Conservation (phyloP, 2,113 vertebrate genomes). For the Sinocyclocheilus maitianheensis region DNA sequence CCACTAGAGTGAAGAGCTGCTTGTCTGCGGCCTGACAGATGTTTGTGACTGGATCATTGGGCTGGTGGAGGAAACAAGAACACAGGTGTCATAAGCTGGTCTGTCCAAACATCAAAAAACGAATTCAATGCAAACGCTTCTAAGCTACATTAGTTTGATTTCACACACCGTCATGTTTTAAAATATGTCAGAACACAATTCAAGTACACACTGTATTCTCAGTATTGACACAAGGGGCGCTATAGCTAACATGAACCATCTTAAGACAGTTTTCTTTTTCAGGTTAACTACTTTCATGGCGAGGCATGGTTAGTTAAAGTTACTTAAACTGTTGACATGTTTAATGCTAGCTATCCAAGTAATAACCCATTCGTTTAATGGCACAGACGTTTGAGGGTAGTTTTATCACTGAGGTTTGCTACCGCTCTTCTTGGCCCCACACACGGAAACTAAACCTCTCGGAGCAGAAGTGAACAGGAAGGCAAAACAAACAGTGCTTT, state of each 20-base stretch:
- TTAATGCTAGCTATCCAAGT: neutral
- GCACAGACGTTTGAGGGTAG: neutral
- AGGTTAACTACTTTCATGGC: neutral
- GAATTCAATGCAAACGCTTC: too few species aligned
- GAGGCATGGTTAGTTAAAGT: neutral
- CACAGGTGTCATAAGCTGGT: neutral
- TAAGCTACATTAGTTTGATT: neutral
- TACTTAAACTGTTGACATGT: neutral
- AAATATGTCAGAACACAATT: neutral
- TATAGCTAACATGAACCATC: neutral
- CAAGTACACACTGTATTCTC: neutral
- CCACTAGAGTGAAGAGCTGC: slow-evolving; percentile 87
- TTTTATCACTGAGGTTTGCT: neutral
- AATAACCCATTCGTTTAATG: neutral
- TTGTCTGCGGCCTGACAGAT: slow-evolving; percentile 95
- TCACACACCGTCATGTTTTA: neutral
- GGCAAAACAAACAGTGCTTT: slow-evolving; percentile 71
- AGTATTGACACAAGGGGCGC: neutral
- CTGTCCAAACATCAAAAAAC: neutral
- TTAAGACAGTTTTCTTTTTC: neutral
- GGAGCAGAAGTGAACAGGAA: slow-evolving; percentile 58
- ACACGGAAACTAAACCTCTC: slow-evolving; percentile 63
- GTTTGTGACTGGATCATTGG: slow-evolving; percentile 92
- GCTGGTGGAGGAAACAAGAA: slow-evolving; percentile 69
- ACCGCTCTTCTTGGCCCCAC: slow-evolving; percentile 33